Conservation (phyloP, 2,113 vertebrate genomes). For the Microtus richardsoni region DNA sequence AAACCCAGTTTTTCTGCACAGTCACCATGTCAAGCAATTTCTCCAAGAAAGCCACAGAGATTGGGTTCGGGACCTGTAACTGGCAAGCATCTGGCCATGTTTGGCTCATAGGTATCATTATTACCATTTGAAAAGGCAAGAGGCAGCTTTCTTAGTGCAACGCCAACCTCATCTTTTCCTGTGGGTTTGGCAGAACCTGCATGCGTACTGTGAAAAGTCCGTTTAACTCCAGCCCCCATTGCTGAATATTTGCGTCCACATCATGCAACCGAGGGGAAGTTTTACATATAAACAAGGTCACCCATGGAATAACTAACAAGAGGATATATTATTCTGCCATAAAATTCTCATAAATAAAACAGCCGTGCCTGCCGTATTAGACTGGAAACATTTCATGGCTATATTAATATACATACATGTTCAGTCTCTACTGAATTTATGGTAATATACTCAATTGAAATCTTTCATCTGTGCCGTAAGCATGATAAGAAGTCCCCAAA, state of each 20-base stretch:
- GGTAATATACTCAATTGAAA: conserved; percentile 36
- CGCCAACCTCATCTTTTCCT: neutral
- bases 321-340: neutral
- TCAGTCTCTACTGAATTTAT: conserved; percentile 5
- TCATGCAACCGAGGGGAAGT: neutral
- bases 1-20: neutral
- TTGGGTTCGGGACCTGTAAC: neutral
- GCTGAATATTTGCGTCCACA: neutral
- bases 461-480: conserved; percentile 30
- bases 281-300: conserved; percentile 26
- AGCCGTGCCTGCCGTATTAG: neutral
- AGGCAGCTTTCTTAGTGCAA: neutral
- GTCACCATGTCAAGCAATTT: neutral
- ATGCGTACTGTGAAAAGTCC: neutral
- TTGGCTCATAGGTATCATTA: neutral
- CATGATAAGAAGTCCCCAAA: conserved; percentile 30
- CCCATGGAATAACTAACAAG: neutral
- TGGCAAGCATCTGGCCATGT: neutral
- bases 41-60: neutral
- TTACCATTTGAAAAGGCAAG: conserved; percentile 17
- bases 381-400: neutral
- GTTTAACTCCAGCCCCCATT: neutral
- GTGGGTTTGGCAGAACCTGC: neutral
- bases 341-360: conserved; percentile 28
- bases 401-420: neutral